Evolutionary conservation across 1,140 invertebrate species (phyloP), one percentile per base, ranked within the genome.

Genomic region (Saccostrea glomerata): DNA sequence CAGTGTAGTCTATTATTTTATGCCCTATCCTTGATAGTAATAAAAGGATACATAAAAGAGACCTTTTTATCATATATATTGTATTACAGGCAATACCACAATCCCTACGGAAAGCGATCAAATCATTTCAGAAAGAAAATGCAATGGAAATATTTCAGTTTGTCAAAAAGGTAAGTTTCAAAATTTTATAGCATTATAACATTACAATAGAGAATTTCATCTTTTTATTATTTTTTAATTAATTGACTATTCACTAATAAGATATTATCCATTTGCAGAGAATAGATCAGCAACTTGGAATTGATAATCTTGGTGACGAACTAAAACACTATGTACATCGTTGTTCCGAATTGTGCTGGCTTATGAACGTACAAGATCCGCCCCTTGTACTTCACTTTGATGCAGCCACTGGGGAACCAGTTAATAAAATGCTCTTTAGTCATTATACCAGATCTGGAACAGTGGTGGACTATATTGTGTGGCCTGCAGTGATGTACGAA

Each of bases 341-440:
- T 6, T 83, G 77, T 40, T 82, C 82, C 0, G 54, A 60, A 13
- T 66, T 87, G 30, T 40, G 30, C 1, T 87, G 86, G 86, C 17
- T 87, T 25, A 87, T 87, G 86, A 87, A 84, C 55, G 58, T 87
- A 4, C 86, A 87, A 84, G 82, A 63, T 9, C 86, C 86, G n/a
- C 86, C 86, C 47, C 55, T 87, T 0, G 12, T 82, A 6, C 40
- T 87, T 54, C 3, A 60, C 11, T 60, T 63, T 47, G 30, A 87
- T 25, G 77, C 58, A 58, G 30, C 20, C 54, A 13, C 55, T 2
- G 86, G 86, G 11, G 82, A 84, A 2, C 55, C 77, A 20, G 20
- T 87, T 20, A 25, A 87, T n/a, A 70, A 17, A 9, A 23, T 54
- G 17, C 47, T 40, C 11, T 83, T 83, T 30, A 83, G 58, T 54